Percentiles rank a stretch among this genome's conserved stretches.
Evolutionary conservation across 2,797 vertebrate species (phyloP).

Genomic region (Eulemur albifrons): DNA sequence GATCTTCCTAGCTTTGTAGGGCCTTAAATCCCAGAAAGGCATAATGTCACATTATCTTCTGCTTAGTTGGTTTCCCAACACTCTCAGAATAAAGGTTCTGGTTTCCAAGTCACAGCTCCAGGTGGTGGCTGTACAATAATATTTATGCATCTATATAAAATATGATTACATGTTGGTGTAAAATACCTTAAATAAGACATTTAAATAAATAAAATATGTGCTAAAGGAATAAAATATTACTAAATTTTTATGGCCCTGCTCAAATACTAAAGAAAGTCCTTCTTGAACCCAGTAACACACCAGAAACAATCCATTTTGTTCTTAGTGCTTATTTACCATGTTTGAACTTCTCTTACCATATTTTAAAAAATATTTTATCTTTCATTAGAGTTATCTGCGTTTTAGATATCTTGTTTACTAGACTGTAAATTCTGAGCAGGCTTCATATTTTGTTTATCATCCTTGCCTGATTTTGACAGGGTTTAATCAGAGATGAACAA

Average conservation of each 20-base stretch:
- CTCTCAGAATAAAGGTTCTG: neutral
- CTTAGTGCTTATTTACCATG: neutral
- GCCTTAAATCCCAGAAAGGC: neutral
- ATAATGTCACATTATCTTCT: neutral
- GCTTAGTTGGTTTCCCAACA: neutral
- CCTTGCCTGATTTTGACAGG: neutral
- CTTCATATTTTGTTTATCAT: neutral
- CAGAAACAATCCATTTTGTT: neutral
- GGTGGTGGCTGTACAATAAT: neutral
- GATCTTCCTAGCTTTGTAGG: neutral
- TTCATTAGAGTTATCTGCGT: neutral
- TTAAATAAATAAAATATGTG: conserved; percentile 7
- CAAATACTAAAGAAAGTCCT: neutral
- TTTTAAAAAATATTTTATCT: neutral
- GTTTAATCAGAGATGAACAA: neutral
- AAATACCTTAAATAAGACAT: neutral
- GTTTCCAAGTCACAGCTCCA: neutral
- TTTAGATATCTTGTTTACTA: neutral
- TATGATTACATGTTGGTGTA: neutral
- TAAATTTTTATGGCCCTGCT: neutral
- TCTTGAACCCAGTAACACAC: neutral
- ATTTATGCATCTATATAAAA: neutral
- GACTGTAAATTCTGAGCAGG: neutral
- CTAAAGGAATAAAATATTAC: neutral
- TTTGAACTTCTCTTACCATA: neutral